Percentiles rank a stretch among this genome's conserved stretches.
Evolutionary conservation across 2,113 vertebrate species (phyloP).

Genomic region (Motacilla alba): DNA sequence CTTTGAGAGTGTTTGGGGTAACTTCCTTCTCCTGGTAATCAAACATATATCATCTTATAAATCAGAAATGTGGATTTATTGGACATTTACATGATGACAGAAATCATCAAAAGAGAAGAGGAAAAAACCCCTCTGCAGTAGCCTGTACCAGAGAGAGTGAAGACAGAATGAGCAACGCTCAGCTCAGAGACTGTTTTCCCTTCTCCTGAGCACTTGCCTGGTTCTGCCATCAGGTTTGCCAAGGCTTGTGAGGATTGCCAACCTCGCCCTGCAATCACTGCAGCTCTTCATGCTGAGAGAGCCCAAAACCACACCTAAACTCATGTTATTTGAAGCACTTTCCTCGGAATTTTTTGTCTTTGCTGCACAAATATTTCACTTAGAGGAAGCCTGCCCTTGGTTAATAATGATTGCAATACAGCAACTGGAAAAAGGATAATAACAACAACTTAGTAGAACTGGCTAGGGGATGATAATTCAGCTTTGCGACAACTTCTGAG

Average conservation of each 20-base stretch:
- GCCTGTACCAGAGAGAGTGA: not conserved
- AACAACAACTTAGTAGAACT: not conserved
- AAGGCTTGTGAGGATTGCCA: not conserved
- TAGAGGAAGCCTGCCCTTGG: not conserved
- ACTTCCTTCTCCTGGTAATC: not conserved
- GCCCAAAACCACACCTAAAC: not conserved
- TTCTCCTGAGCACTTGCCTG: not conserved
- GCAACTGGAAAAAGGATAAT: constrained; percentile 33
- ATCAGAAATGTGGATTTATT: not conserved
- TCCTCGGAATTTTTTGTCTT: not conserved
- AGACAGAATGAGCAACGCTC: not conserved
- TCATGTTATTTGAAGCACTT: not conserved
- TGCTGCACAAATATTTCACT: not conserved
- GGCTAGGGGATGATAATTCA: constrained; percentile 32
- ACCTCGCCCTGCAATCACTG: not conserved
- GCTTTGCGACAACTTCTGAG: constrained; percentile 34
- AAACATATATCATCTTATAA: not conserved
- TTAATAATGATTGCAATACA: not conserved
- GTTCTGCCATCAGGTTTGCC: not conserved
- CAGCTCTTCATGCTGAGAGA: not conserved
- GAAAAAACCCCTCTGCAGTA: not conserved
- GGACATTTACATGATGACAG: not conserved
- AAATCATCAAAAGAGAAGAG: not conserved
- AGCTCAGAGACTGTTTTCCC: not conserved
- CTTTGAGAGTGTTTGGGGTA: not conserved